phyloP scores from a whole-genome alignment of 1,140 invertebrate genomes.

The Oscheius sp. region DNA sequence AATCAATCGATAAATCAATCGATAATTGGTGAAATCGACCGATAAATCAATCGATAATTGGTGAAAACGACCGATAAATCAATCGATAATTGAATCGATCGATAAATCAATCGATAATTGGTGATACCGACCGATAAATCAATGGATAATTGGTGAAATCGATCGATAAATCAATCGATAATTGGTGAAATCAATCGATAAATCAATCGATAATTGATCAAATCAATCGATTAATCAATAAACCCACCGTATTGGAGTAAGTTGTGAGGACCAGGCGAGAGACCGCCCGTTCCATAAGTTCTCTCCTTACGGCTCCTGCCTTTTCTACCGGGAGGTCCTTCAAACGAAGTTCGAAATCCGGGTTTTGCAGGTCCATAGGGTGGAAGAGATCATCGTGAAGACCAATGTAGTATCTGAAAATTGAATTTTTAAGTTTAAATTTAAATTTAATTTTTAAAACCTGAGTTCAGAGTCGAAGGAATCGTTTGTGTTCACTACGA shows the following conservation, averaged over 20 bases:
- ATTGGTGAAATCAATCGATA: too few relatives aligned
- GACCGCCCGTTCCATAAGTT: conserved; percentile 40
- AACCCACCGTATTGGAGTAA: conserved; percentile 37
- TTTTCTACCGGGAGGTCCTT: conserved; percentile 22
- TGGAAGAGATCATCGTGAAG: conserved; percentile 34
- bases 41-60: too few relatives aligned
- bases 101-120: too few relatives aligned
- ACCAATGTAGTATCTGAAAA: conserved; percentile 39
- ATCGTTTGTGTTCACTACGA: conserved; percentile 12
- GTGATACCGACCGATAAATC: too few relatives aligned
- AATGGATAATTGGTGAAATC: too few relatives aligned
- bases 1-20: conserved; percentile 10
- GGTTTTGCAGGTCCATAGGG: conserved; percentile 9
- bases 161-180: too few relatives aligned
- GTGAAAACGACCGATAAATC: too few relatives aligned
- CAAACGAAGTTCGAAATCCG: conserved; percentile 14
- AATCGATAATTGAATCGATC: too few relatives aligned
- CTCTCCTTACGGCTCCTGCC: conserved; percentile 11
- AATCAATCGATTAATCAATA: too few relatives aligned
- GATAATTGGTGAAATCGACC: conserved; percentile 10
- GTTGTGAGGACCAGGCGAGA: conserved; percentile 38
- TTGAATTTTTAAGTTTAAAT: background rate
- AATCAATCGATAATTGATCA: too few relatives aligned
- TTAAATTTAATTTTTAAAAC: background rate
- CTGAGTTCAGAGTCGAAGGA: conserved; percentile 23